A percentile compares a stretch with the other conserved stretches of the same genome.
These are phyloP conservation scores for Epsilonema sp. DNA, from an alignment of 2,888 invertebrate species.

Conservation along the genomic window DNA sequence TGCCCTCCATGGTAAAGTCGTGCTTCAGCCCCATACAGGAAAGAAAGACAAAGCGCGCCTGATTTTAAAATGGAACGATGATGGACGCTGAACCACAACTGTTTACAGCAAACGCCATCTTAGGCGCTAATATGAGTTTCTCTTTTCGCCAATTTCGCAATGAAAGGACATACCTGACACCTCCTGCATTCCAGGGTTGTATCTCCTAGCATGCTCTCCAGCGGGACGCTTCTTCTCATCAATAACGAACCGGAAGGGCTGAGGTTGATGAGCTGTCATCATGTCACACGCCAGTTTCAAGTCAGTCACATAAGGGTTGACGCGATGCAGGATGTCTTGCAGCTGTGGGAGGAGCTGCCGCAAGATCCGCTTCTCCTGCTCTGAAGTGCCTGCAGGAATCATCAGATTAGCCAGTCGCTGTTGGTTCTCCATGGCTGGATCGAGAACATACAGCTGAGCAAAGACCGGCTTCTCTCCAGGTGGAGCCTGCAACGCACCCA, in stretches of 20 bases:
- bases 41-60: too few relatives aligned
- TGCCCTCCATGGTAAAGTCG: too few relatives aligned
- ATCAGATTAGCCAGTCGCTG: neutral
- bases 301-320: neutral
- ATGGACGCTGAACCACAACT: too few relatives aligned
- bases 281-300: neutral
- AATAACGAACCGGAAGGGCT: neutral
- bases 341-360: neutral
- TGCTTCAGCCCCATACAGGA: too few relatives aligned
- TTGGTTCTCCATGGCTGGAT: neutral
- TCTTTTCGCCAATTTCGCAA: too few relatives aligned
- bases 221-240: neutral
- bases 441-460: neutral
- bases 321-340: neutral
- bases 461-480: neutral
- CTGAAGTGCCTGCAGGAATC: neutral
- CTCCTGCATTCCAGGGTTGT: neutral
- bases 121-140: too few relatives aligned
- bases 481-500: neutral
- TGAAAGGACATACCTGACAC: too few relatives aligned
- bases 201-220: neutral
- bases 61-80: too few relatives aligned
- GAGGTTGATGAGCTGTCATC: neutral
- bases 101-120: too few relatives aligned
- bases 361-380: neutral